phyloP scores from a whole-genome alignment of 2,888 invertebrate species.

The Melanargia galathea region DNA sequence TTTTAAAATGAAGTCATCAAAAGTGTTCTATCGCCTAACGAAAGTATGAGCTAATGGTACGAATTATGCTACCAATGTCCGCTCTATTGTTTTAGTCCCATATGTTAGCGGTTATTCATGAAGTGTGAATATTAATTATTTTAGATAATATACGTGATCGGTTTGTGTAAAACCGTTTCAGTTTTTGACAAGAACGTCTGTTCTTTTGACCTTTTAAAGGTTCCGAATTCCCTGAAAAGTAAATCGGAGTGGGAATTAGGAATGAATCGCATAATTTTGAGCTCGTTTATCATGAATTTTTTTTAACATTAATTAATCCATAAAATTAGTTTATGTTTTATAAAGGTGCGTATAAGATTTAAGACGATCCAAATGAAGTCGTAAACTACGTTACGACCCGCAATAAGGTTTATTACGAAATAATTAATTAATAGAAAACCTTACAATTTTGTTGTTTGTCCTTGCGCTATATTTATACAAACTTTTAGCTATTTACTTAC shows the following conservation, averaged over 20 bases:
- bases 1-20: too few species aligned
- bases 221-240: slow-evolving; percentile 3
- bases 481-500: slow-evolving; percentile 52
- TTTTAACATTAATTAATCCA: neutral
- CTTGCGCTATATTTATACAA: slow-evolving; percentile 23
- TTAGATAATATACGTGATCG: slow-evolving; percentile 32
- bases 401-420: slow-evolving; percentile 5
- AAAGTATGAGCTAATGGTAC: neutral
- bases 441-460: slow-evolving; percentile 22
- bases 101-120: slow-evolving; percentile 44
- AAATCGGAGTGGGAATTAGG: neutral
- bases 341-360: too few species aligned
- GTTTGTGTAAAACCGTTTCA: slow-evolving; percentile 23
- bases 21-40: neutral
- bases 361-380: too few species aligned
- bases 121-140: slow-evolving; percentile 41
- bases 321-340: too few species aligned
- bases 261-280: neutral
- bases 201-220: neutral
- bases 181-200: slow-evolving; percentile 16
- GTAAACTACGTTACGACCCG: too few species aligned
- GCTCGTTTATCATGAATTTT: neutral
- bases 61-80: neutral
- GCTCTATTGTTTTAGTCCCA: slow-evolving; percentile 14
- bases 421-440: slow-evolving; percentile 1